A percentile compares a stretch with the other conserved stretches of the same genome.
Conservation (phyloP, 2,113 vertebrate species). For the Hypomesus transpacificus region DNA sequence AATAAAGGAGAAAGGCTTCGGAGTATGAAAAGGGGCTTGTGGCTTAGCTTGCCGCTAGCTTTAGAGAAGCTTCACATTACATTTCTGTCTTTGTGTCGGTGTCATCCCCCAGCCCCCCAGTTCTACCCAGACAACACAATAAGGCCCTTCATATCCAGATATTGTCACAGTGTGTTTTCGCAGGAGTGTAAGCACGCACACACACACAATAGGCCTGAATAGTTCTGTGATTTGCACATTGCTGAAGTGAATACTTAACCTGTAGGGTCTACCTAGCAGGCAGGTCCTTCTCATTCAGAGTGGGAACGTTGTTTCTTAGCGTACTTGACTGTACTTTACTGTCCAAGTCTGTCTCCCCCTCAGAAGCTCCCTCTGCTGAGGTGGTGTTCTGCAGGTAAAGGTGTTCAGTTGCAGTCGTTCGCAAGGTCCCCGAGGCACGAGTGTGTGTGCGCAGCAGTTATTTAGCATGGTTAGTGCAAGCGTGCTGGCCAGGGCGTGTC, state of each 20-base stretch:
- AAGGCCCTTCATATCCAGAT: constrained; percentile 63
- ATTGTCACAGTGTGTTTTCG: constrained; percentile 64
- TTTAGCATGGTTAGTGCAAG: not conserved
- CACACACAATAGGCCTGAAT: not conserved
- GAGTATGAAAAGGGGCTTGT: constrained; percentile 52
- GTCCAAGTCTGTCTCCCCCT: too few relatives aligned
- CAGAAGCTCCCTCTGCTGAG: too few relatives aligned
- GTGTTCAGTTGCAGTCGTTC: too few relatives aligned
- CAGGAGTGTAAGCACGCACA: constrained; percentile 35
- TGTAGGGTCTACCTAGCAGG: too few relatives aligned
- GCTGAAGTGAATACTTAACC: not conserved
- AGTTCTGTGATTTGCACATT: not conserved
- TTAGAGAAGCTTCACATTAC: constrained; percentile 64
- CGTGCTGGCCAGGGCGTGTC: too few relatives aligned
- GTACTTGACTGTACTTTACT: too few relatives aligned
- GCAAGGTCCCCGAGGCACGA: too few relatives aligned
- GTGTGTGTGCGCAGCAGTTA: not conserved
- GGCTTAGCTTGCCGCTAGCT: constrained; percentile 54
- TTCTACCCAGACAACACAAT: constrained; percentile 62
- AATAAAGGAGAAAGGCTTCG: not conserved
- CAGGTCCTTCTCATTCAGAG: too few relatives aligned
- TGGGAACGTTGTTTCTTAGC: too few relatives aligned
- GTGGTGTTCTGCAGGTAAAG: too few relatives aligned
- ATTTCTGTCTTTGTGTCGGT: constrained; percentile 68
- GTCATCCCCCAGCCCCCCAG: constrained; percentile 58